phyloP scores from a whole-genome alignment of 2,797 vertebrate species.

The Anguilla pacifica region DNA sequence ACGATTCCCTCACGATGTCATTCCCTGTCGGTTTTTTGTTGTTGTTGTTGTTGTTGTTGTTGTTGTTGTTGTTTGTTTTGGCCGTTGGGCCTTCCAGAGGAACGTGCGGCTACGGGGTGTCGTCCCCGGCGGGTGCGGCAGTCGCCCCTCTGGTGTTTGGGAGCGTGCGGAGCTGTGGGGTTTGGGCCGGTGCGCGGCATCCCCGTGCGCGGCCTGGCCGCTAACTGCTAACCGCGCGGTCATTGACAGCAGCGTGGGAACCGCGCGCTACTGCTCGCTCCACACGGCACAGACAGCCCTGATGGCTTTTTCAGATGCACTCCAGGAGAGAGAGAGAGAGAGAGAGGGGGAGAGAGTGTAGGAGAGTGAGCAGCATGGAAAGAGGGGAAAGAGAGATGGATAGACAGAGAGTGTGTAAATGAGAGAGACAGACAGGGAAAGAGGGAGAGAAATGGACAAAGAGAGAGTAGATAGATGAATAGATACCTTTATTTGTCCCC shows the following conservation, averaged over 20 bases:
- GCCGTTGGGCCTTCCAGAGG: not conserved
- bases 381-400: not conserved
- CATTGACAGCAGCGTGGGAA: not conserved
- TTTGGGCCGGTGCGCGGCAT: not conserved
- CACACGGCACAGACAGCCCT: not conserved
- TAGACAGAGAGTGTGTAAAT: not conserved
- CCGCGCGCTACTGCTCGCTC: not conserved
- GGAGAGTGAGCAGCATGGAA: too few relatives aligned
- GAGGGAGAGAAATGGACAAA: not conserved
- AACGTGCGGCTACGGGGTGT: not conserved
- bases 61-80: not conserved
- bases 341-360: not conserved
- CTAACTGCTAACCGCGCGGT: not conserved
- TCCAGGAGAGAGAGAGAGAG: not conserved
- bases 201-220: not conserved
- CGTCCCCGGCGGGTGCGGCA: not conserved
- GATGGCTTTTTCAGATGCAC: not conserved
- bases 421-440: not conserved
- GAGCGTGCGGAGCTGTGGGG: not conserved
- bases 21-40: not conserved
- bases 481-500: too few relatives aligned
- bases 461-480: too few relatives aligned
- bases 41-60: too few relatives aligned
- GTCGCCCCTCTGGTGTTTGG: not conserved
- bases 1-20: not conserved